These are phyloP conservation scores for Synanthedon tipuliformis DNA, from an alignment of 2,888 invertebrate species.

Conservation along the genomic window DNA sequence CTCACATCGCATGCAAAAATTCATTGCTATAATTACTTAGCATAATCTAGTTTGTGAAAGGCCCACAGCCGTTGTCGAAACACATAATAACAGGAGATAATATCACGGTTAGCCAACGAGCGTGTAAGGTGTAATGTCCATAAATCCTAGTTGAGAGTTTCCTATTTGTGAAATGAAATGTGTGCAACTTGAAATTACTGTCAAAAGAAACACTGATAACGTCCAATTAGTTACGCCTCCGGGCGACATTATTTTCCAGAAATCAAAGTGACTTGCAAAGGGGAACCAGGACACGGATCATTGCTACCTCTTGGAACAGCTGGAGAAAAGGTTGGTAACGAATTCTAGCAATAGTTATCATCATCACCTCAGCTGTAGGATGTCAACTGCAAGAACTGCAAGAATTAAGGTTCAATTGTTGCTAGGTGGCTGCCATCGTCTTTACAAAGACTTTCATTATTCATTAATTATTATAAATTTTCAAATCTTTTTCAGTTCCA, in stretches of 20 bases:
- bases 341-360: too few relatives aligned
- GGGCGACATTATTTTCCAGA: constrained; percentile 45
- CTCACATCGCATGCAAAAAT: neutral
- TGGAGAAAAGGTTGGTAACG: constrained; percentile 76
- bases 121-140: constrained; percentile 6
- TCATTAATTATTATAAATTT: neutral
- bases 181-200: constrained; percentile 3
- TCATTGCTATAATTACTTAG: neutral
- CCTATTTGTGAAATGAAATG: neutral
- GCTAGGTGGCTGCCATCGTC: too few relatives aligned
- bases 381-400: too few relatives aligned
- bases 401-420: too few relatives aligned
- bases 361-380: too few relatives aligned
- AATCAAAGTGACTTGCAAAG: constrained; percentile 73
- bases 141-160: neutral
- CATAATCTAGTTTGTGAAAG: neutral
- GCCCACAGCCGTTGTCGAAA: constrained; percentile 7
- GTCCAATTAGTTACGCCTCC: neutral
- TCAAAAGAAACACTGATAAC: neutral
- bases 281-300: constrained; percentile 83
- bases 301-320: constrained; percentile 77
- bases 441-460: too few relatives aligned
- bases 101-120: constrained; percentile 6
- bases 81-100: constrained; percentile 5
- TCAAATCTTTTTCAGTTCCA: constrained; percentile 27